phyloP scores from a whole-genome alignment of 2,113 vertebrate genomes.

The Xyrauchen texanus region DNA sequence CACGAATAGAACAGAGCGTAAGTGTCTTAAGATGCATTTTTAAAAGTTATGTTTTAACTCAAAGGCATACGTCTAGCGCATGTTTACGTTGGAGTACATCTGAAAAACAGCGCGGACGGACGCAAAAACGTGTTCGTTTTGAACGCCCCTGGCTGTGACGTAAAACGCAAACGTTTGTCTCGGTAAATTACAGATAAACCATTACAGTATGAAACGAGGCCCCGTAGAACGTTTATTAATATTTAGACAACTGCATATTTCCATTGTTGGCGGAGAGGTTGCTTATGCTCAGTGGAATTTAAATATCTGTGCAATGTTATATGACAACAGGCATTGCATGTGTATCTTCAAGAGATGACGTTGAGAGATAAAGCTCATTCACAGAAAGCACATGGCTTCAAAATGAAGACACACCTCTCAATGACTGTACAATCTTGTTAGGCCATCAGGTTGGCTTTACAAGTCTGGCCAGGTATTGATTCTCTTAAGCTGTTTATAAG shows the following conservation, averaged over 20 bases:
- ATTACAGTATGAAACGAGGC: conserved; percentile 6
- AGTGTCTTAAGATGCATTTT: no score
- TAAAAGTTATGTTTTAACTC: no score
- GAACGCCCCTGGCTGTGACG: background rate
- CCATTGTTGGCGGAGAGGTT: conserved; percentile 16
- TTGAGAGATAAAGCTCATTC: background rate
- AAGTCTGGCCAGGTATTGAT: conserved; percentile 27
- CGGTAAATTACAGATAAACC: background rate
- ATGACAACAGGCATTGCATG: background rate
- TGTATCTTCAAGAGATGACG: background rate
- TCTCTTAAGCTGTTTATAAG: conserved; percentile 26
- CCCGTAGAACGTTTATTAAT: background rate
- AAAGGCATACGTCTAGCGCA: no score
- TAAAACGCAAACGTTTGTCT: conserved; percentile 1
- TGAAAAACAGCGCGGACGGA: no score
- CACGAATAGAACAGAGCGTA: no score
- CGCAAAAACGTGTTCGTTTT: no score
- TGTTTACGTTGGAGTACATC: no score
- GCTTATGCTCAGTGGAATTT: background rate
- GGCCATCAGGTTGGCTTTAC: conserved; percentile 11
- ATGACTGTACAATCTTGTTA: background rate
- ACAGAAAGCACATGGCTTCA: background rate
- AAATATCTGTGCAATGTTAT: conserved; percentile 10
- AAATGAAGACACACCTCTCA: conserved; percentile 7
- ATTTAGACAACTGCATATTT: conserved; percentile 12